phyloP scores from a whole-genome alignment of 2,797 vertebrate genomes.

The Pseudochromis fuscus region DNA sequence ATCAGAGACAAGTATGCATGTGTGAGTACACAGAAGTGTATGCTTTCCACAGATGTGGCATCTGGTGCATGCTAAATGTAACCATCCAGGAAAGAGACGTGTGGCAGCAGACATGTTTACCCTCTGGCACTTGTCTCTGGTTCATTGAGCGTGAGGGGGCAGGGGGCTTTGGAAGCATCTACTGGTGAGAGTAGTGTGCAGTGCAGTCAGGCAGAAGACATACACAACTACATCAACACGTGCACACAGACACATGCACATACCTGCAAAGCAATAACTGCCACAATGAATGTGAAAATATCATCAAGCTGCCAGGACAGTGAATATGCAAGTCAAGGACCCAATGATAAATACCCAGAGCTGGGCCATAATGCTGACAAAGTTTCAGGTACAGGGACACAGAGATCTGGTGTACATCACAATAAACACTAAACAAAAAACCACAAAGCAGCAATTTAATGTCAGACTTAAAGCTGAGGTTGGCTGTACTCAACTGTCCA shows the following conservation, averaged over 20 bases:
- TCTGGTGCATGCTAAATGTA: conserved; percentile 73
- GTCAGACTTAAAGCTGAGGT: conserved; percentile 31
- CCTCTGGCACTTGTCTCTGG: conserved; percentile 76
- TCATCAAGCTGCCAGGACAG: conserved; percentile 43
- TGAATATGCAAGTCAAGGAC: conserved; percentile 37
- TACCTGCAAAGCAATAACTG: conserved; percentile 48
- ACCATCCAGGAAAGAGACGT: conserved; percentile 62
- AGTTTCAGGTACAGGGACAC: conserved; percentile 46
- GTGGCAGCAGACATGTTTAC: conserved; percentile 73
- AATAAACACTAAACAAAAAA: conserved; percentile 19
- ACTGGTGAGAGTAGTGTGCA: conserved; percentile 35
- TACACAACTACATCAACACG: conserved; percentile 48
- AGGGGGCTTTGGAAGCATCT: conserved; percentile 60
- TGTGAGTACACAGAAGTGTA: conserved; percentile 66
- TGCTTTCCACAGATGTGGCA: conserved; percentile 60
- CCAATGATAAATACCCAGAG: conserved; percentile 50
- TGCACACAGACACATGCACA: conserved; percentile 41
- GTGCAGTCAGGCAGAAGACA: conserved; percentile 66
- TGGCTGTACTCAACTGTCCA: conserved; percentile 7
- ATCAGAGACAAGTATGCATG: conserved; percentile 68
- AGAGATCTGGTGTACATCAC: conserved; percentile 28
- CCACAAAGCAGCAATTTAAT: conserved; percentile 5
- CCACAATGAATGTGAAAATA: conserved; percentile 36
- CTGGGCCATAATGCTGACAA: conserved; percentile 61
- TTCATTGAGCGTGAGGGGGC: conserved; percentile 70